phyloP scores from a whole-genome alignment of 53 echinoderm and acorn worm species.

The Patiria pectinifera region DNA sequence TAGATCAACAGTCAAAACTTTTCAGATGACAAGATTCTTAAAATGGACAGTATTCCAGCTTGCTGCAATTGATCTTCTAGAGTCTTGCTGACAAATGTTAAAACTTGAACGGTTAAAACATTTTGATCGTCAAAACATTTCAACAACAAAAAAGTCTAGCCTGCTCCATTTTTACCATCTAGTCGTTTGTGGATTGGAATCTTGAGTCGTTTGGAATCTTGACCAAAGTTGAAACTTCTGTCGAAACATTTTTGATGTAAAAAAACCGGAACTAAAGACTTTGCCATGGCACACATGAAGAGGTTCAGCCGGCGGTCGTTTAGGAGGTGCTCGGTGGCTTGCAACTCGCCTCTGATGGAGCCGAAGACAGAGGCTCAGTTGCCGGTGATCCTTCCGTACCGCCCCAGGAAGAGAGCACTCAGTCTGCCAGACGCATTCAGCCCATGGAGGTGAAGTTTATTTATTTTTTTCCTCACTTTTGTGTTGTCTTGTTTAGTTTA shows the following conservation, averaged over 20 bases:
- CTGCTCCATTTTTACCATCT: too few relatives aligned
- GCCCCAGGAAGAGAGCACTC: constrained; percentile 57
- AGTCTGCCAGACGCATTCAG: constrained; percentile 60
- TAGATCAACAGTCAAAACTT: too few relatives aligned
- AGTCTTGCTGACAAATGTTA: neutral
- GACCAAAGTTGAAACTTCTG: neutral
- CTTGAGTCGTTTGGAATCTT: too few relatives aligned
- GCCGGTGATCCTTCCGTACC: neutral
- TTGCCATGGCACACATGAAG: constrained; percentile 40
- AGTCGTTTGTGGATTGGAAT: too few relatives aligned
- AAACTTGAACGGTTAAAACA: neutral
- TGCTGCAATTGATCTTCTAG: neutral
- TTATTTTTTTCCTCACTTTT: neutral
- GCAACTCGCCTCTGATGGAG: constrained; percentile 39
- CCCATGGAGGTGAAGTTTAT: constrained; percentile 59
- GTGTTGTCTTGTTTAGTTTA: neutral
- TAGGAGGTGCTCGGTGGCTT: constrained; percentile 38
- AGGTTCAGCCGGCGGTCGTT: constrained; percentile 47
- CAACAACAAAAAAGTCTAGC: neutral
- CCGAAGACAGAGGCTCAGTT: constrained; percentile 7
- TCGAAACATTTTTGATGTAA: too few relatives aligned
- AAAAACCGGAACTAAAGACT: neutral
- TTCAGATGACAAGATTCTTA: neutral
- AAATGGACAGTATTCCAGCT: neutral
- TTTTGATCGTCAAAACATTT: too few relatives aligned